phyloP scores from a whole-genome alignment of 2,888 invertebrate genomes.

The Erebia aethiops region DNA sequence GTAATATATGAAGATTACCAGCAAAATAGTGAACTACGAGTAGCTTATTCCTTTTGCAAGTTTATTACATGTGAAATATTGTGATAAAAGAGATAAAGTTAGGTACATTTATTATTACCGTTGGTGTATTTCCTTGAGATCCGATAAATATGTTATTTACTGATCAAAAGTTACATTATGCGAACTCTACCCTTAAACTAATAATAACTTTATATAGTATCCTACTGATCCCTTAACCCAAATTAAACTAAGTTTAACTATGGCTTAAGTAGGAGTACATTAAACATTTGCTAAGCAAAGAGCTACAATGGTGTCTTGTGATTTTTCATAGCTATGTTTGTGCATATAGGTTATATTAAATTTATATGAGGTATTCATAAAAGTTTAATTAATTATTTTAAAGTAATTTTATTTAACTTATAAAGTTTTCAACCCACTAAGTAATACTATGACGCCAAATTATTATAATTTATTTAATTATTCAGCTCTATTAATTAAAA shows the following conservation, averaged over 20 bases:
- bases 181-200: neutral
- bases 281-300: slow-evolving; percentile 24
- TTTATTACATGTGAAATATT: neutral
- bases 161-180: neutral
- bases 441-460: neutral
- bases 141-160: slow-evolving; percentile 2
- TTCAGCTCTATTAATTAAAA: neutral
- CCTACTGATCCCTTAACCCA: slow-evolving; percentile 30
- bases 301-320: neutral
- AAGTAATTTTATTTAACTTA: neutral
- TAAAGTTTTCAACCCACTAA: neutral
- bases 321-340: neutral
- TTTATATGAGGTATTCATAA: slow-evolving; percentile 23
- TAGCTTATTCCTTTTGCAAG: neutral
- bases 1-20: neutral
- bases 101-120: neutral
- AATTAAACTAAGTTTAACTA: slow-evolving; percentile 26
- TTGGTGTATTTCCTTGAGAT: slow-evolving; percentile 8
- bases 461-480: neutral
- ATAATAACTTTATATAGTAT: neutral
- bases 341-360: neutral
- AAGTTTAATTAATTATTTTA: neutral
- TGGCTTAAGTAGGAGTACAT: slow-evolving; percentile 18
- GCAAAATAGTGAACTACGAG: neutral
- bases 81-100: too few species aligned